A percentile compares a stretch with the other conserved stretches of the same genome.
phyloP scores from a whole-genome alignment of 92 coral and sea anemone species.

The Palythoa grandiflora region DNA sequence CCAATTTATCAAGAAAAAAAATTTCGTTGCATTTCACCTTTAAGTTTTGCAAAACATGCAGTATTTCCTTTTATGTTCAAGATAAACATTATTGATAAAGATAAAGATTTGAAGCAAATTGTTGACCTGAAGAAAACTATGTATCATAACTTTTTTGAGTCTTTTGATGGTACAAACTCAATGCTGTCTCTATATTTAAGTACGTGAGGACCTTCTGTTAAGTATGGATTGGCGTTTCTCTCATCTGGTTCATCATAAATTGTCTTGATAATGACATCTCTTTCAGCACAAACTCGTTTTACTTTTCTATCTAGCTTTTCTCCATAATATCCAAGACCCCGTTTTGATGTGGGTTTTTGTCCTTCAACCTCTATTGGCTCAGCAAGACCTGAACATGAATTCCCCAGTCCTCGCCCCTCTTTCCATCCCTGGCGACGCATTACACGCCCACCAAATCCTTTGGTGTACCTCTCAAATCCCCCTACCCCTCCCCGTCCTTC shows the following conservation, averaged over 20 bases:
- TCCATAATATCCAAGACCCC: slow-evolving; percentile 95
- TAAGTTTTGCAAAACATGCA: too few relatives aligned
- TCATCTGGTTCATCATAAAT: slow-evolving; percentile 84
- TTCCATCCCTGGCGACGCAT: slow-evolving; percentile 96
- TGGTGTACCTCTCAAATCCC: slow-evolving; percentile 92
- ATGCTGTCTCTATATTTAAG: slow-evolving; percentile 80
- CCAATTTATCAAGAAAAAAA: too few relatives aligned
- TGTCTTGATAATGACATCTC: slow-evolving; percentile 88
- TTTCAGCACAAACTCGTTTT: slow-evolving; percentile 83
- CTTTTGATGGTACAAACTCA: slow-evolving; percentile 76
- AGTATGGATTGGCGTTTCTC: slow-evolving; percentile 67
- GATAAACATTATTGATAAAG: too few relatives aligned
- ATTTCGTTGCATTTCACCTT: too few relatives aligned
- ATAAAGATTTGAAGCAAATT: neutral
- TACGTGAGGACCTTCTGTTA: slow-evolving; percentile 83
- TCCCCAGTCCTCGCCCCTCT: slow-evolving; percentile 90
- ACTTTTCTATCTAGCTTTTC: slow-evolving; percentile 84
- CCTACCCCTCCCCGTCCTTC: slow-evolving; percentile 97
- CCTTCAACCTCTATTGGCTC: slow-evolving; percentile 93
- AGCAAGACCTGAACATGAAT: slow-evolving; percentile 81
- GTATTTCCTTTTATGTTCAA: neutral
- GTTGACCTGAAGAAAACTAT: neutral
- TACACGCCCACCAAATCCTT: slow-evolving; percentile 88
- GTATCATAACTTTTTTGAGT: neutral
- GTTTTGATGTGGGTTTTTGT: slow-evolving; percentile 87